These are phyloP conservation scores for Cataglyphis livida DNA, from an alignment of 2,888 invertebrate species.

Conservation along the genomic window DNA sequence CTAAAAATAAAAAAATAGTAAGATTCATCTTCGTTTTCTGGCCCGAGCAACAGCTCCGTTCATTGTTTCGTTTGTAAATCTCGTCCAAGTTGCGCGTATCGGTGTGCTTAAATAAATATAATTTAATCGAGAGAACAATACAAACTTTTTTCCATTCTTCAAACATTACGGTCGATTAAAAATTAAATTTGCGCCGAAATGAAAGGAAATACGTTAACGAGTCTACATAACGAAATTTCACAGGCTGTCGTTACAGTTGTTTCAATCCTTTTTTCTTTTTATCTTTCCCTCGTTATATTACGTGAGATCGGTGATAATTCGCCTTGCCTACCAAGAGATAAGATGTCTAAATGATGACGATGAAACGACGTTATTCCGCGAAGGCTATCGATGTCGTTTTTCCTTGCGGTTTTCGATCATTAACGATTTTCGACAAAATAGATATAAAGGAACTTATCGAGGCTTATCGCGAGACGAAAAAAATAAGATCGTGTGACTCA, in stretches of 20 bases:
- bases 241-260: background rate
- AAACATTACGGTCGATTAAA: background rate
- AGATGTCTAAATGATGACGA: background rate
- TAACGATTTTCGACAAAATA: background rate
- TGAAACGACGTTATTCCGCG: background rate
- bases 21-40: background rate
- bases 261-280: background rate
- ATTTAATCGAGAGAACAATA: background rate
- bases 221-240: background rate
- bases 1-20: background rate
- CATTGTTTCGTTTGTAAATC: background rate
- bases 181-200: background rate
- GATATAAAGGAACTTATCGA: background rate
- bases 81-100: background rate
- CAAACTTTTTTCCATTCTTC: background rate
- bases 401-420: background rate
- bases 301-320: background rate
- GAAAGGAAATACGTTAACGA: background rate
- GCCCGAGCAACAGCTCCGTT: too few species aligned
- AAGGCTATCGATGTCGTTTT: background rate
- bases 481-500: conserved; percentile 1
- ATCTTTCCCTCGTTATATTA: background rate
- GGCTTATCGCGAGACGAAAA: background rate
- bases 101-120: background rate
- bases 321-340: background rate